A percentile compares a stretch with the other conserved stretches of the same genome.
These are phyloP conservation scores for Pelochelys cantorii DNA, from an alignment of 2,797 vertebrate species.

Conservation along the genomic window DNA sequence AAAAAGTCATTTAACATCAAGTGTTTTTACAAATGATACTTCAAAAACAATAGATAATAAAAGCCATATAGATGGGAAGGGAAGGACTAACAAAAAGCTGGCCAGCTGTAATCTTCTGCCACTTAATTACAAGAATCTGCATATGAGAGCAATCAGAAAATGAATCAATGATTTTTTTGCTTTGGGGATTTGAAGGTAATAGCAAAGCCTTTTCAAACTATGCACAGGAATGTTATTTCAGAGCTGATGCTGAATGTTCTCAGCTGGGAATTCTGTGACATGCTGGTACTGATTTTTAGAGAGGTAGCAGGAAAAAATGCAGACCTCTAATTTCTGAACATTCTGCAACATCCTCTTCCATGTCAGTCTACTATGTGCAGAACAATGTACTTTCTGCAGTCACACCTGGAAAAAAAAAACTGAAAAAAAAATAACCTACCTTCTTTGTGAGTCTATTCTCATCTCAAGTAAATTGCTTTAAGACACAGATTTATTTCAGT, in stretches of 20 bases:
- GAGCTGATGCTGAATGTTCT: background rate
- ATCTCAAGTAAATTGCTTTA: background rate
- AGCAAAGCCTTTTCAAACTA: background rate
- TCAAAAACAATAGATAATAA: background rate
- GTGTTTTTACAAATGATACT: background rate
- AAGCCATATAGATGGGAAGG: background rate
- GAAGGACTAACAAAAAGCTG: background rate
- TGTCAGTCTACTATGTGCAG: background rate
- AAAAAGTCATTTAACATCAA: background rate
- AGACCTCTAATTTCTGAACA: background rate
- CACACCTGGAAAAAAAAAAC: background rate
- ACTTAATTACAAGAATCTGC: background rate
- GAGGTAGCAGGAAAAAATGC: background rate
- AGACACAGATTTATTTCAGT: background rate
- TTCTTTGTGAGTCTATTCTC: background rate
- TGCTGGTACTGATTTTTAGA: background rate
- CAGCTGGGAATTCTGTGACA: background rate
- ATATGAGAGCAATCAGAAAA: background rate
- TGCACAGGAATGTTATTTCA: background rate
- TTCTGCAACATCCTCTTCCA: background rate
- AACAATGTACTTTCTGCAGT: background rate
- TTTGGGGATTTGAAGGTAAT: background rate
- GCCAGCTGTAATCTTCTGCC: background rate
- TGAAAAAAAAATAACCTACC: background rate
- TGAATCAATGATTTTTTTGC: background rate